Evolutionary conservation across 2,113 vertebrate genomes (phyloP).

Genomic region (Rousettus leschenaultii): DNA sequence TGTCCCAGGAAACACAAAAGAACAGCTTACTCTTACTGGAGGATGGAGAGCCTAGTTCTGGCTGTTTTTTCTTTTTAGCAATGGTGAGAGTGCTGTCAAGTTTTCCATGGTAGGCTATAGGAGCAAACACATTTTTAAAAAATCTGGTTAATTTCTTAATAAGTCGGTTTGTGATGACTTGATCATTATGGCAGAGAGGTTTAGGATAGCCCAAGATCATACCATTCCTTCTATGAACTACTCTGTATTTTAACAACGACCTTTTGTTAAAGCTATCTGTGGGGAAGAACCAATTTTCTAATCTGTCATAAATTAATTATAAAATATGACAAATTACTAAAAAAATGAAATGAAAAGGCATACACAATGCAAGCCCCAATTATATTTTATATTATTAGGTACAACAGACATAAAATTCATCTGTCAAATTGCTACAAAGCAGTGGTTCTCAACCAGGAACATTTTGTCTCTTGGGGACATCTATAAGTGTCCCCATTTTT

Average conservation of each 20-base stretch:
- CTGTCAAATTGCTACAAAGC: background rate
- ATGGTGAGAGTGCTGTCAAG: background rate
- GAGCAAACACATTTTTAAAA: background rate
- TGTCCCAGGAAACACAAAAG: background rate
- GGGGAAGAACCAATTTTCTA: background rate
- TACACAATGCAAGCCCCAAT: background rate
- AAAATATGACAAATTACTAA: background rate
- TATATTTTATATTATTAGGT: background rate
- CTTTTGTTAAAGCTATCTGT: background rate
- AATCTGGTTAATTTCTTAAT: background rate
- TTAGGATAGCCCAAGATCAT: background rate
- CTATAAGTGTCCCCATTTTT: background rate
- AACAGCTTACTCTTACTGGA: background rate
- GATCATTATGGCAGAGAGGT: background rate
- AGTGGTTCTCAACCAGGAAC: background rate
- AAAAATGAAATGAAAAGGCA: background rate
- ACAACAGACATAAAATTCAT: background rate
- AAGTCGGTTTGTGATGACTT: background rate
- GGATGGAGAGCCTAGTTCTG: background rate
- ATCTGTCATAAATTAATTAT: background rate
- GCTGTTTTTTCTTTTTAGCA: background rate
- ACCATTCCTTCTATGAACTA: background rate
- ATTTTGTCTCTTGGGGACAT: background rate
- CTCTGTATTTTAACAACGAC: background rate
- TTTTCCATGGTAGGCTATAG: background rate